Base-by-base conservation (phyloP, 2,113 vertebrate genomes). In the Notarius lentiginosus region DNA sequence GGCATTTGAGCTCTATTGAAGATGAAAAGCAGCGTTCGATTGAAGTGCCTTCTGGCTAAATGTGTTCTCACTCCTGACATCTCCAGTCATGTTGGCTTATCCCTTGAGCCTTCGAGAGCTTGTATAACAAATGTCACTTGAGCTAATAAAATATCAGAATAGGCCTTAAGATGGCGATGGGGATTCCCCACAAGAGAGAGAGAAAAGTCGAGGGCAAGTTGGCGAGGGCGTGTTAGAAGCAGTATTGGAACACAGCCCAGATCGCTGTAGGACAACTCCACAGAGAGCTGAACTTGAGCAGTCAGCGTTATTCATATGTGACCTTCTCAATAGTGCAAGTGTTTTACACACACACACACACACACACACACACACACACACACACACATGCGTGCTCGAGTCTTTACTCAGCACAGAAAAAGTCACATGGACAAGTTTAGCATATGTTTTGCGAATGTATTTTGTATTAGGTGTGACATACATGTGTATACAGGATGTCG, bases 281-380 rank as follows among this genome's bases (percentile, higher is more conserved):
- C 27, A n/a, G 81, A 66, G 81, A 82, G 61, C 22, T 82, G 81
- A 82, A 82, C 81, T 82, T 66, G 49, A 51, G 81, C 41, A 82
- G 61, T 82, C 81, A 82, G 47, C 81, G 24, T 82, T 65, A 82
- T 66, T 82, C 81, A 51, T 47, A 66, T 51, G 81, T 82, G 81
- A 82, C 81, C 81, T 82, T 82, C 81, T 82, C 61, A 27, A 82
- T 24, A 82, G 61, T 82, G 61, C 41, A 66, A 82, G 41, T 66
- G 61, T 66, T 66, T 82, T 65, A 82, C 60, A 82, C 80, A 63
- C 30, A 49, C 80, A 14, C 55, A 12, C 53, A 34, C 77, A 58
- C 51, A 30, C 24, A 55, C 53, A 34, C n/a, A 12, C 53, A 34
- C 77, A 58, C 51, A 30, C 24, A 55, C 53, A 34, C n/a, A 56